phyloP scores from a whole-genome alignment of 2,113 vertebrate genomes.

The Mirza zaza region DNA sequence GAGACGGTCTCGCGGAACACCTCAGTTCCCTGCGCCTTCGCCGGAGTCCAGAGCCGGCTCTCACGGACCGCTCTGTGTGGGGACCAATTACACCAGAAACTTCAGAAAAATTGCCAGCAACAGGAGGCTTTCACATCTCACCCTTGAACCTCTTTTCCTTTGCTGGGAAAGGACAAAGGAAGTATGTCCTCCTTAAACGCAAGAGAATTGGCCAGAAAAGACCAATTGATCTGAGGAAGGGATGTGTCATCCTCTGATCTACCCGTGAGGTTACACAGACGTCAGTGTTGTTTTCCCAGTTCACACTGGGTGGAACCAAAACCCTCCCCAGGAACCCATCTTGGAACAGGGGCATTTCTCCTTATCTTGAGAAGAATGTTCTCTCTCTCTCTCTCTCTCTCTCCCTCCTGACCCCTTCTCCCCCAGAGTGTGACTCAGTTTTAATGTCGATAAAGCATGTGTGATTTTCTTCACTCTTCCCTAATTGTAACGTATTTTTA shows the following conservation, averaged over 20 bases:
- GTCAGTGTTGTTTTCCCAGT: neutral
- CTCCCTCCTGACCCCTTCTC: accelerated
- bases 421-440: neutral
- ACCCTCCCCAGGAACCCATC: neutral
- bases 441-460: neutral
- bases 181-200: constrained; percentile 19
- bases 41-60: neutral
- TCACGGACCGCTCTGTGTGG: neutral
- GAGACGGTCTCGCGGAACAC: neutral
- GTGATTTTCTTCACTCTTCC: neutral
- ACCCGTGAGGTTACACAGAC: neutral
- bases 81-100: neutral
- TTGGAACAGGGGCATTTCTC: neutral
- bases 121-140: constrained; percentile 10
- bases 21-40: neutral
- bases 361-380: neutral
- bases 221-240: neutral
- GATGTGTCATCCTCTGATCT: neutral
- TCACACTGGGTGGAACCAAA: neutral
- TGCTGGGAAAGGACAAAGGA: neutral
- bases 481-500: neutral
- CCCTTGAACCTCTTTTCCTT: neutral
- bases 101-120: constrained; percentile 33
- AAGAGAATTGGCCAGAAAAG: neutral
- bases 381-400: neutral